A percentile compares a stretch with the other conserved stretches of the same genome.
phyloP scores from a whole-genome alignment of 2,797 vertebrate genomes.

The Sciurus carolinensis region DNA sequence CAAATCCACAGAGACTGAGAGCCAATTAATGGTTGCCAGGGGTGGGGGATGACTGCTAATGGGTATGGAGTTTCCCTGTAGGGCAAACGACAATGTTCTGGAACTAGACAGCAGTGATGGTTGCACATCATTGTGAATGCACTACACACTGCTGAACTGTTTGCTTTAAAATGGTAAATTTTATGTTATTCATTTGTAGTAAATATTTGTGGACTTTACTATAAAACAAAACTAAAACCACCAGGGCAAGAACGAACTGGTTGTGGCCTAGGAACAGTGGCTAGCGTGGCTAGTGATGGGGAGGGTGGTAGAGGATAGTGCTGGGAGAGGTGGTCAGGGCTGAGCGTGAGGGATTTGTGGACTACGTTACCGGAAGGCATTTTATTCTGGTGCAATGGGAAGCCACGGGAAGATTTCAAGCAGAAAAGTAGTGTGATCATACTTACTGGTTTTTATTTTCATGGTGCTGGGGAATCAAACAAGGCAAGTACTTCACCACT shows the following conservation, averaged over 20 bases:
- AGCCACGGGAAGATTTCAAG: neutral
- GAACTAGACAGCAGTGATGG: neutral
- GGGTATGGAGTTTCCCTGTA: slow-evolving; percentile 52
- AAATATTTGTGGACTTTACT: neutral
- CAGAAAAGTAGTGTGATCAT: neutral
- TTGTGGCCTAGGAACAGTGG: neutral
- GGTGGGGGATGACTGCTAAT: slow-evolving; percentile 50
- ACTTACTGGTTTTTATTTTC: no score
- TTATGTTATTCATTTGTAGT: neutral
- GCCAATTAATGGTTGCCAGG: slow-evolving; percentile 50
- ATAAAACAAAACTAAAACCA: neutral
- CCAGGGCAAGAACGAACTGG: neutral
- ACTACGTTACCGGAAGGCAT: neutral
- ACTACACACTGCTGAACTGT: neutral
- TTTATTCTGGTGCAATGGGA: neutral
- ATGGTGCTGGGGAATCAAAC: no score
- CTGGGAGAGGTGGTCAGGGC: neutral
- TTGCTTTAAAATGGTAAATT: neutral
- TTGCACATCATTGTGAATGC: neutral
- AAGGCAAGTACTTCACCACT: neutral
- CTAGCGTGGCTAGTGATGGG: neutral
- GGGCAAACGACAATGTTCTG: slow-evolving; percentile 20
- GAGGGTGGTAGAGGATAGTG: no score
- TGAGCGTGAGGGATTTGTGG: rapidly evolving
- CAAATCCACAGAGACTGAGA: slow-evolving; percentile 57